phyloP scores from a whole-genome alignment of 2,888 invertebrate species.

The Amblyteles armatorius region DNA sequence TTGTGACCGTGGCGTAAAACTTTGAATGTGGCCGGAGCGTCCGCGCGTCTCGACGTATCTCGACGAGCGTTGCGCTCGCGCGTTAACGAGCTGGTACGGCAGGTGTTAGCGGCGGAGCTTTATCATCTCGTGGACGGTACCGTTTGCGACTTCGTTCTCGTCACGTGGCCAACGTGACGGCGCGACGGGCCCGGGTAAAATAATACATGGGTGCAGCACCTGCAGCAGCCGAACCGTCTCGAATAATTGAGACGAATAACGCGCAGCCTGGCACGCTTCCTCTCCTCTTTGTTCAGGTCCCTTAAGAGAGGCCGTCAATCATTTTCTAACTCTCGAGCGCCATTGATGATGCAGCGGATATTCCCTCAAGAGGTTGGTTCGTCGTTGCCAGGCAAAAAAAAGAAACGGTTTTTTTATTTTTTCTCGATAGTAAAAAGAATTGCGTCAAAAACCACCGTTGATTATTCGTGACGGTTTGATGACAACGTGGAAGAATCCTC shows the following conservation, averaged over 20 bases:
- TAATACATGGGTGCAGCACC: constrained; percentile 41
- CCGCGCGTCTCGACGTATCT: too few relatives aligned
- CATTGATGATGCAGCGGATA: constrained; percentile 18
- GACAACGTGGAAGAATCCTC: too few relatives aligned
- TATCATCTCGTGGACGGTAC: constrained; percentile 32
- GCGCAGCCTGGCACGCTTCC: constrained; percentile 34
- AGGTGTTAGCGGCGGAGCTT: constrained; percentile 59
- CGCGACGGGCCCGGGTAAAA: constrained; percentile 18
- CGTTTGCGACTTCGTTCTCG: constrained; percentile 41
- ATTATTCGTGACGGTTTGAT: too few relatives aligned
- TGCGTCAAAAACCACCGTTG: too few relatives aligned
- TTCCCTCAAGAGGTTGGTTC: background rate
- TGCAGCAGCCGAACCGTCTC: constrained; percentile 61
- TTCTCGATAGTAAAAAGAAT: too few relatives aligned
- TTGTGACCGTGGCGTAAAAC: background rate
- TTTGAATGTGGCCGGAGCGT: background rate
- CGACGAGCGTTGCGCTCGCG: constrained; percentile 10
- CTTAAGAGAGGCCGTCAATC: constrained; percentile 35
- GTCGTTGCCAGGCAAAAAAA: too few relatives aligned
- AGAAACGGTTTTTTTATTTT: too few relatives aligned
- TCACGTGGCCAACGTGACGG: constrained; percentile 19
- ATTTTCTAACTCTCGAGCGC: constrained; percentile 43
- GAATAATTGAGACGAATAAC: constrained; percentile 62
- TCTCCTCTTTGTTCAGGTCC: constrained; percentile 23
- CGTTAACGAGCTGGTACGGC: constrained; percentile 56